Evolutionary conservation across 1,140 invertebrate species (phyloP), one percentile per base, ranked within the genome.

Genomic region (Aphaenogaster rudis): DNA sequence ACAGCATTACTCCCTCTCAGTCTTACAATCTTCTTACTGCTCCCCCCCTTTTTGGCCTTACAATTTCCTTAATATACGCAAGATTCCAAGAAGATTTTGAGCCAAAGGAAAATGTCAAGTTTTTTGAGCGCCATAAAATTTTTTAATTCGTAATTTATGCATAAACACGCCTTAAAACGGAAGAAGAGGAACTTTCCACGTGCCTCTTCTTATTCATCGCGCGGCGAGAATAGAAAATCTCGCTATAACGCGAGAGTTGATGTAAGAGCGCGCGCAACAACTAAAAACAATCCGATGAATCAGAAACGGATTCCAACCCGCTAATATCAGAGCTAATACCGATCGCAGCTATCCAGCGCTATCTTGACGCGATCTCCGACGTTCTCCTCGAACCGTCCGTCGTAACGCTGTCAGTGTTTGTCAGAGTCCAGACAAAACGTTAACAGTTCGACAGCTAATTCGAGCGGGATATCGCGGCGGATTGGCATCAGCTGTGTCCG

Each of bases 301-400:
- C 77, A 81, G 82, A 42, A 42, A 11, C 50, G 21, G 82, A 92
- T 91, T 91, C 81, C 88, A 67, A 11, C 7, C 48, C 21, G 69
- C 79, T 88, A 78, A 59, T 63, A 86, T 90, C 63, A 88, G 85
- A 87, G 69, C 48, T 87, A 76, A 88, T 90, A 90, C 15, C 17
- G 54, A 84, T 59, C 21, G 42, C 6, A 4, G 6, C 3, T 45
- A 48, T 7, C 21, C 7, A 36, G 5, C 4, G 17, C 33, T 9
- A 54, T 17, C 13, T 48, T 13, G 28, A 54, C 3, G 21, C 21
- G 15, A 74, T 50, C 11, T 4, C 13, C 4, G 45, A 72, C 45
- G 8, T 48, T 71, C 48, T 36, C 28, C 4, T 13, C 5, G 11
- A 39, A 15, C 9, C 15, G 13, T 17, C 9, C 28, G 13, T 17